phyloP scores from a whole-genome alignment of 2,888 invertebrate species.

The Mylabris sibirica region DNA sequence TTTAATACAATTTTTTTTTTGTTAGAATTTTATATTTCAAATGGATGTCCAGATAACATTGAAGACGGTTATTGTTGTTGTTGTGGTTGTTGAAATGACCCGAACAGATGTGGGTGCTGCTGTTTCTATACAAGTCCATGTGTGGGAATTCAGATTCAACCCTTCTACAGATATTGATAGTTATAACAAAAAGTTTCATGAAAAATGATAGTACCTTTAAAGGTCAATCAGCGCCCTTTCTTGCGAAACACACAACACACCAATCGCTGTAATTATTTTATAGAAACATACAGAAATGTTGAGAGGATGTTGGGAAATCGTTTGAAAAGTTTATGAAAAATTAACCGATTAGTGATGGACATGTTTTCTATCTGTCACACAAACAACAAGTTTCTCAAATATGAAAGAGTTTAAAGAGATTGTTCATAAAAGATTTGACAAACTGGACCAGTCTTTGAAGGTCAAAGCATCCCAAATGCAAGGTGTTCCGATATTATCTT shows the following conservation, averaged over 20 bases:
- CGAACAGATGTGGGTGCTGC: slow-evolving; percentile 49
- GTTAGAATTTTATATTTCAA: slow-evolving; percentile 27
- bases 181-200: slow-evolving; percentile 45
- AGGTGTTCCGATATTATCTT: slow-evolving; percentile 39
- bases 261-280: background rate
- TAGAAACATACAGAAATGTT: background rate
- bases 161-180: slow-evolving; percentile 51
- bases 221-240: slow-evolving; percentile 4
- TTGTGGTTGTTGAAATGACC: slow-evolving; percentile 11
- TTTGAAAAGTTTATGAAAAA: background rate
- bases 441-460: slow-evolving; percentile 36
- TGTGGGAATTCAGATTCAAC: slow-evolving; percentile 50
- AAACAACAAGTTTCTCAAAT: too few relatives aligned
- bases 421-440: slow-evolving; percentile 39
- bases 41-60: slow-evolving; percentile 33
- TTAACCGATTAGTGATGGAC: background rate
- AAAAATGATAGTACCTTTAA: slow-evolving; percentile 36
- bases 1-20: background rate
- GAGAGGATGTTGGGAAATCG: background rate
- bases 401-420: slow-evolving; percentile 27
- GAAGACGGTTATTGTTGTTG: slow-evolving; percentile 17
- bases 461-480: slow-evolving; percentile 36
- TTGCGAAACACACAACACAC: background rate
- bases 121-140: slow-evolving; percentile 20
- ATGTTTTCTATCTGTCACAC: background rate